phyloP scores from a whole-genome alignment of 23 tunicate species.

The Trididemnum clinides region DNA sequence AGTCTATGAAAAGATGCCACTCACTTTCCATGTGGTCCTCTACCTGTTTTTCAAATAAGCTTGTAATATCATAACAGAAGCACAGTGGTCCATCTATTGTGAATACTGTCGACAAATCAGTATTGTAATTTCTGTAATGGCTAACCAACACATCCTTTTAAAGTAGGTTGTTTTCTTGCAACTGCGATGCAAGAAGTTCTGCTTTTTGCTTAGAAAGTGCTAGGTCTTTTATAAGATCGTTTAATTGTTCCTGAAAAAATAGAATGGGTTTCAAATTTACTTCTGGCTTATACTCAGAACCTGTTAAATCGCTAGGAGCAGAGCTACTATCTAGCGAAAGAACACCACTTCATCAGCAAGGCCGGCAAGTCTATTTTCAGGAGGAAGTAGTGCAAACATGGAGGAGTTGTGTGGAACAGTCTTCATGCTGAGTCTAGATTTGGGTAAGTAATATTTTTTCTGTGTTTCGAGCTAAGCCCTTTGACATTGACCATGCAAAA shows the following conservation, averaged over 20 bases:
- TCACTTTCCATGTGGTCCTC: constrained; percentile 30
- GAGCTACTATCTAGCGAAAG: neutral
- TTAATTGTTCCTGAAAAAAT: constrained; percentile 19
- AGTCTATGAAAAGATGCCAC: constrained; percentile 42
- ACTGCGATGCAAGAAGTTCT: constrained; percentile 28
- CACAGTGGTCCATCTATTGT: constrained; percentile 36
- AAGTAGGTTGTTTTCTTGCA: constrained; percentile 25
- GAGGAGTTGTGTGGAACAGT: constrained; percentile 30
- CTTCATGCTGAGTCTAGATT: constrained; percentile 1
- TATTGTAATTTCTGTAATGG: constrained; percentile 24
- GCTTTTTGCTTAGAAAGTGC: constrained; percentile 31
- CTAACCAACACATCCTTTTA: constrained; percentile 6
- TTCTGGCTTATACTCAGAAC: constrained; percentile 21
- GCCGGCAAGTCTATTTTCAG: neutral
- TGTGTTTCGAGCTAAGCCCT: constrained; percentile 11
- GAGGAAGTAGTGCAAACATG: constrained; percentile 7
- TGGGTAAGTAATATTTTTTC: constrained; percentile 18
- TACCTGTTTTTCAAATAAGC: constrained; percentile 35
- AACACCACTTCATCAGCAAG: constrained; percentile 30
- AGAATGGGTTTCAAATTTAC: constrained; percentile 27
- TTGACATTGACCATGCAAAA: constrained; percentile 28
- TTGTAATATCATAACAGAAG: constrained; percentile 18
- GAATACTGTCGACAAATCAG: constrained; percentile 32
- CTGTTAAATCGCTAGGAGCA: constrained; percentile 23
- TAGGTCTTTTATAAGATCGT: constrained; percentile 30